phyloP scores from a whole-genome alignment of 2,888 invertebrate species.

The Meteorus cinctellus region DNA sequence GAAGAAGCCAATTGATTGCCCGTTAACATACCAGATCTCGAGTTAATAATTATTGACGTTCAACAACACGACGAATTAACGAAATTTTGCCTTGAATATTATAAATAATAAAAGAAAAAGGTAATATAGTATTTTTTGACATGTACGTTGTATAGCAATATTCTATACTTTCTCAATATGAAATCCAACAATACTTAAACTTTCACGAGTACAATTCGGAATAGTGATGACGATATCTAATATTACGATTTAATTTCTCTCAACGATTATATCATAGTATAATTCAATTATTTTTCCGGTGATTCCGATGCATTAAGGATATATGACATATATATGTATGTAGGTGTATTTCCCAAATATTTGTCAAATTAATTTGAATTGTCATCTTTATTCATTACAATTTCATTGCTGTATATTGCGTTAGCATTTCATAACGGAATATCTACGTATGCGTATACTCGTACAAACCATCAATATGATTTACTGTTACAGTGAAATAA shows the following conservation, averaged over 20 bases:
- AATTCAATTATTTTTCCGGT: constrained; percentile 1
- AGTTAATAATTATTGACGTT: constrained; percentile 18
- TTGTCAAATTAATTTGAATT: neutral
- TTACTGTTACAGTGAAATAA: neutral
- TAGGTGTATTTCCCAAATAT: neutral
- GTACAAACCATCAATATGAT: neutral
- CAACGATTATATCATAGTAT: neutral
- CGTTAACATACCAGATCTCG: neutral
- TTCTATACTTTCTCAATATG: neutral
- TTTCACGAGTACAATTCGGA: neutral
- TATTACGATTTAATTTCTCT: neutral
- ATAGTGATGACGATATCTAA: neutral
- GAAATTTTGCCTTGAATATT: constrained; percentile 29
- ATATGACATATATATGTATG: neutral
- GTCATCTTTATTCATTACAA: neutral
- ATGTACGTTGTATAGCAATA: neutral
- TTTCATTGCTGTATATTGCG: neutral
- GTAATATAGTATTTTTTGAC: neutral
- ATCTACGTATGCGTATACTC: neutral
- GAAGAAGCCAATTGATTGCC: constrained; percentile 50
- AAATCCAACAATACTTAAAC: neutral
- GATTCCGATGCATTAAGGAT: neutral
- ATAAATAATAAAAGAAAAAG: neutral
- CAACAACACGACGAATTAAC: constrained; percentile 34
- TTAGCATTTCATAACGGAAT: neutral